Evolutionary conservation across 2,113 vertebrate genomes (phyloP), one percentile per base, ranked within the genome.

Genomic region (Lipophrys pholis): DNA sequence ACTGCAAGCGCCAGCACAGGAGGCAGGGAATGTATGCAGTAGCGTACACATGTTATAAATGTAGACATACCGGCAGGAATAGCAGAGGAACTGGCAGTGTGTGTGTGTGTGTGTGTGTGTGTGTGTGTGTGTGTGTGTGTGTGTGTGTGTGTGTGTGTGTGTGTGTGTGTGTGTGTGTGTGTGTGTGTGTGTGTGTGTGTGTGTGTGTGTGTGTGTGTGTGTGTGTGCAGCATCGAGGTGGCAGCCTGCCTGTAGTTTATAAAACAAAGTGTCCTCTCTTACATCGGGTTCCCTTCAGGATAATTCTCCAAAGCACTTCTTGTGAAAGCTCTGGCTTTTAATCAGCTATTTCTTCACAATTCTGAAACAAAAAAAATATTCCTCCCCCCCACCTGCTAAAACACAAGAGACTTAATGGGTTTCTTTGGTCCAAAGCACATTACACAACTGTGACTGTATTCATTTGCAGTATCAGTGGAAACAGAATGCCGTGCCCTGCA

Each of bases 11-110:
- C 21, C 48, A 59, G 21, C 36, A 36, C 35, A 9, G 46, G 41
- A 67, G 30, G 21, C n/a, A 35, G 61, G 11, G 60, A 54, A 71
- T 21, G 43, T 40, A 69, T 12, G 5, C 11, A 66, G 2, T 6
- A 48, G 40, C 17, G 5, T 49, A 59, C 11, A 41, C 21, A 55
- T 16, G n/a, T 48, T 39, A 51, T 48, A 40, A 46, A 46, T 46
- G 45, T 10, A 48, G 3, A n/a, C 8, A 54, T 39, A 14, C 42
- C 55, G 42, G 50, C 57, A 65, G 54, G 57, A 42, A 39, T 8
- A 50, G 10, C 7, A 30, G 7, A 45, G 59, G 45, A 65, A 21
- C 40, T 68, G 55, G 60, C 60, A 50, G 10, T 5, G 6, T 48
- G 30, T 49, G 8, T 35, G 41, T n/a, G 21, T 30, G 21, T 30